These are phyloP conservation scores for Cygnus olor DNA, from an alignment of 2,797 vertebrate genomes.

Conservation along the genomic window DNA sequence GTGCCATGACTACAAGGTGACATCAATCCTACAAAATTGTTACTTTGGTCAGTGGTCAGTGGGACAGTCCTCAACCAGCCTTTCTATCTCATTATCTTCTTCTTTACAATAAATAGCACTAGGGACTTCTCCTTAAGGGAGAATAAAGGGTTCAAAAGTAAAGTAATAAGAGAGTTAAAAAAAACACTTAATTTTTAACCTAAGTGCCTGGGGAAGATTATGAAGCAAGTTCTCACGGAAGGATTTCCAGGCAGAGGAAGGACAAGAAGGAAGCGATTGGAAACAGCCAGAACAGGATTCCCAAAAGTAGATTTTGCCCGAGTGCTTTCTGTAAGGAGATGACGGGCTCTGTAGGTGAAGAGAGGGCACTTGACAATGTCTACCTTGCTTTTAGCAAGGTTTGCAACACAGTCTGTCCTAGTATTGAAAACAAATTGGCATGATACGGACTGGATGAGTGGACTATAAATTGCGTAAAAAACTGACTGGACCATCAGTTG, in stretches of 20 bases:
- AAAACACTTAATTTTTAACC: neutral
- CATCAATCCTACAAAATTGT: neutral
- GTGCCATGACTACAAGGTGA: neutral
- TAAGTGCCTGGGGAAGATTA: neutral
- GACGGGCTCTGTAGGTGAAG: neutral
- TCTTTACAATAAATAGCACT: neutral
- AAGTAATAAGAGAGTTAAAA: neutral
- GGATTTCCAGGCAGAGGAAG: neutral
- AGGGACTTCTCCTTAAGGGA: neutral
- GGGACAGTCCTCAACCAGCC: neutral
- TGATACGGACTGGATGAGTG: neutral
- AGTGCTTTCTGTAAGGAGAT: neutral
- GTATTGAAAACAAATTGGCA: neutral
- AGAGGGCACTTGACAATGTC: neutral
- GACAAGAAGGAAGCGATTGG: fast-evolving
- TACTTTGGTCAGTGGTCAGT: neutral
- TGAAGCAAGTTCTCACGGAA: neutral
- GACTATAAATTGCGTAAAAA: neutral
- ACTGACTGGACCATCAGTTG: neutral
- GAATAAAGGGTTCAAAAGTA: neutral
- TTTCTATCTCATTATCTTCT: neutral
- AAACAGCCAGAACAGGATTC: neutral
- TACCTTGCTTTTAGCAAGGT: neutral
- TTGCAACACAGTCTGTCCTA: neutral
- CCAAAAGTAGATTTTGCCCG: neutral